phyloP scores from a whole-genome alignment of 2,888 invertebrate genomes.

The Mythimna vitellina region DNA sequence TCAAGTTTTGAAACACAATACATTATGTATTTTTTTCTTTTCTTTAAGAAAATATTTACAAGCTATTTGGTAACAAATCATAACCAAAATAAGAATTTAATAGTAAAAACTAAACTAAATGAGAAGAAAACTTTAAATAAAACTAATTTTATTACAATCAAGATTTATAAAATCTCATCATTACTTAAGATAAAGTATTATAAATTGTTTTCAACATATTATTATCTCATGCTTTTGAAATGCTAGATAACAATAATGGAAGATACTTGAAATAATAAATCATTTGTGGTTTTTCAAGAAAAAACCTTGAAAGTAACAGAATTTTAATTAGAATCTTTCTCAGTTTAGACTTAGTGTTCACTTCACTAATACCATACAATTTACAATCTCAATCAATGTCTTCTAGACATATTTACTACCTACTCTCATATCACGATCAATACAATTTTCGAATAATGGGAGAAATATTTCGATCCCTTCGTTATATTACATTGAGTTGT shows the following conservation, averaged over 20 bases:
- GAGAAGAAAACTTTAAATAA: slow-evolving; percentile 53
- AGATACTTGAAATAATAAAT: background rate
- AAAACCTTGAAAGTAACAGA: background rate
- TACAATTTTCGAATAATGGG: slow-evolving; percentile 14
- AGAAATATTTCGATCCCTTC: background rate
- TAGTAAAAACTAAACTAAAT: slow-evolving; percentile 49
- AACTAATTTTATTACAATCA: slow-evolving; percentile 53
- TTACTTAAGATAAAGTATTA: slow-evolving; percentile 23
- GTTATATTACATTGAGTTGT: background rate
- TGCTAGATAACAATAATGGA: background rate
- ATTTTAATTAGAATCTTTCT: background rate
- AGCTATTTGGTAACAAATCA: slow-evolving; percentile 71
- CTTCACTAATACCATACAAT: background rate
- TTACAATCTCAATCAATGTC: slow-evolving; percentile 24
- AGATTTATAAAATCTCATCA: slow-evolving; percentile 66
- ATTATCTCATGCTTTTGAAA: background rate
- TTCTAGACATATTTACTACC: slow-evolving; percentile 14
- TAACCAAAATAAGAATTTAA: slow-evolving; percentile 57
- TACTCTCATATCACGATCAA: slow-evolving; percentile 3
- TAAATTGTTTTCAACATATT: slow-evolving; percentile 6
- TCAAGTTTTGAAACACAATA: slow-evolving; percentile 3
- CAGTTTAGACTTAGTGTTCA: background rate
- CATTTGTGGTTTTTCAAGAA: background rate
- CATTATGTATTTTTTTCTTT: slow-evolving; percentile 9
- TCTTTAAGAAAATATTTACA: slow-evolving; percentile 63